A percentile compares a stretch with the other conserved stretches of the same genome.
Conservation (phyloP, 2,888 invertebrate genomes). For the Apoda limacodes region DNA sequence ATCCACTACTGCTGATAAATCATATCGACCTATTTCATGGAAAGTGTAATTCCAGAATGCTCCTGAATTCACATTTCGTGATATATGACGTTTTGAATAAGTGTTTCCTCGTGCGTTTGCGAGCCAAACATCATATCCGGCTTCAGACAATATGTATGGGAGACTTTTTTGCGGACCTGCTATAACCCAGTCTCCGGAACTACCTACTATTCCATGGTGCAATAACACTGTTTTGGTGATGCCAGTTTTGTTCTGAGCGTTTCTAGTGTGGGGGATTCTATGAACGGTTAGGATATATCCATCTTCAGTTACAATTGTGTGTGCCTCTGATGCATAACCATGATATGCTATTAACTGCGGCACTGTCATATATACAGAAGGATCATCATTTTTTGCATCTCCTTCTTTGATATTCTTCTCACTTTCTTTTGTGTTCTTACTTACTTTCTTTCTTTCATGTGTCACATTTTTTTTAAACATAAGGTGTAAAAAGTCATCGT, state of each 20-base stretch:
- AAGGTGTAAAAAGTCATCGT: too few relatives aligned
- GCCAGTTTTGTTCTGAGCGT: slow-evolving; percentile 1
- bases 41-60: slow-evolving; percentile 38
- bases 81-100: slow-evolving; percentile 32
- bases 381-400: too few relatives aligned
- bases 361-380: slow-evolving; percentile 4
- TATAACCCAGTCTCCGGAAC: slow-evolving; percentile 51
- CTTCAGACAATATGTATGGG: slow-evolving; percentile 62
- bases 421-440: too few relatives aligned
- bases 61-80: slow-evolving; percentile 12
- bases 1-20: slow-evolving; percentile 31
- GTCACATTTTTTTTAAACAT: too few relatives aligned
- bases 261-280: slow-evolving; percentile 21
- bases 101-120: slow-evolving; percentile 54
- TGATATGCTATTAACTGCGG: slow-evolving; percentile 19
- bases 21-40: slow-evolving; percentile 38
- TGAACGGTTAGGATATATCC: slow-evolving; percentile 31
- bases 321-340: slow-evolving; percentile 27
- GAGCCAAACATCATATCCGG: slow-evolving; percentile 72
- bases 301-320: slow-evolving; percentile 29
- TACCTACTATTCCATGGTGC: slow-evolving; percentile 48
- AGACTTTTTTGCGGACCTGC: slow-evolving; percentile 41
- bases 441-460: too few relatives aligned
- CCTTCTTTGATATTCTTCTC: too few relatives aligned
- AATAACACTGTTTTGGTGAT: slow-evolving; percentile 24